Conservation (phyloP, 2,888 invertebrate genomes). For the Ormyrus labotus region DNA sequence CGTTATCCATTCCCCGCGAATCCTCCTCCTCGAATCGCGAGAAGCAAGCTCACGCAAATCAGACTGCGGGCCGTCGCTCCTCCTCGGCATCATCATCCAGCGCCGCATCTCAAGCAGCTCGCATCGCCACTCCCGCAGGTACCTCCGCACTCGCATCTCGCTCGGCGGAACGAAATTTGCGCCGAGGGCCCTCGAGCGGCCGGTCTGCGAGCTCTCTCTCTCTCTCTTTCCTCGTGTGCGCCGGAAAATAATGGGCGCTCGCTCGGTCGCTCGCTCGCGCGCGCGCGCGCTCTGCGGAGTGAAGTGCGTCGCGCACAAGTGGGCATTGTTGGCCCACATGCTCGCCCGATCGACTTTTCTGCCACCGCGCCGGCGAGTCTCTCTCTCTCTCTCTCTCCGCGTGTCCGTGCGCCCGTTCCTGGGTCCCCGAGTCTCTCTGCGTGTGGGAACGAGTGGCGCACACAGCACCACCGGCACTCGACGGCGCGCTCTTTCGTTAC, state of each 20-base stretch:
- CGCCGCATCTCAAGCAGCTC: no score
- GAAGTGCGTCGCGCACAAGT: slow-evolving; percentile 60
- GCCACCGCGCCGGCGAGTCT: neutral
- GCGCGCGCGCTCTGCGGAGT: slow-evolving; percentile 67
- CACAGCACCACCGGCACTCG: neutral
- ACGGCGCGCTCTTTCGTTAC: slow-evolving; percentile 40
- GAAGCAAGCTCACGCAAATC: neutral
- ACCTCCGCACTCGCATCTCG: neutral
- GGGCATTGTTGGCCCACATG: slow-evolving; percentile 76
- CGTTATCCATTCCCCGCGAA: neutral
- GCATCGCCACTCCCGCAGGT: neutral
- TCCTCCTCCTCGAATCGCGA: no score
- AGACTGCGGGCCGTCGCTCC: no score
- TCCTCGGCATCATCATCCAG: no score
- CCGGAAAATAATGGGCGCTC: slow-evolving; percentile 68
- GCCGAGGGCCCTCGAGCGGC: slow-evolving; percentile 43
- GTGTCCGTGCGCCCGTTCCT: no score
- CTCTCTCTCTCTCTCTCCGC: no score
- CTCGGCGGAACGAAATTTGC: slow-evolving; percentile 29
- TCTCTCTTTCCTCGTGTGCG: slow-evolving; percentile 56
- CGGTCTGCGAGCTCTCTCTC: slow-evolving; percentile 25
- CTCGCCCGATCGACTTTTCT: slow-evolving; percentile 72
- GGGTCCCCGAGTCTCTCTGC: neutral
- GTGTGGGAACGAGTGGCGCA: slow-evolving; percentile 23
- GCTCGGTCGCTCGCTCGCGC: slow-evolving; percentile 56